Base-by-base conservation (phyloP, 2,888 invertebrate genomes). In the Carabus problematicus region DNA sequence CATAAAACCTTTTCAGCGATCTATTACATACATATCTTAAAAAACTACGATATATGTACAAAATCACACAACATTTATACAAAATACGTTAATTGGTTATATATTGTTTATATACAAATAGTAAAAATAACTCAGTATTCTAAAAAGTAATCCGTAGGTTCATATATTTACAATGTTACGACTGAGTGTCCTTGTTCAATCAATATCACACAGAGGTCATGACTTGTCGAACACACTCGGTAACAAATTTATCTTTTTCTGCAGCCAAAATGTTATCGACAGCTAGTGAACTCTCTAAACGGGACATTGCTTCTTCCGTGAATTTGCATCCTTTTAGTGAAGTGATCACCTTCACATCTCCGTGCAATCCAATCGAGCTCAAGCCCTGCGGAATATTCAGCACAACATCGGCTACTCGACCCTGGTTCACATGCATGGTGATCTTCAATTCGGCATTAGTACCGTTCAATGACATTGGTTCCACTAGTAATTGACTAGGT, bases 261-360 rank as follows among this genome's bases (percentile, higher is more conserved):
- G 85, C 85, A 56, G 70, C 70, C 43, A 72, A 72, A 61, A 79
- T 77, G 72, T 75, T 77, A 55, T 76, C 76, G 41, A 77, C 71
- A 54, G 75, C 76, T 18, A 82, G 73, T 40, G 78, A 77, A 59
- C 74, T 73, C 73, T 90, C 86, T 18, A 91, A 83, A 11, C 85
- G 86, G 52, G 82, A 83, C 8, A 89, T 82, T 8, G 89, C 85
- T 77, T 88, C 87, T 14, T 88, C 87, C 0, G 87, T 86, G 79
- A 90, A 91, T 76, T 85, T 84, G 72, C 87, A 86, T 12, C 90
- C 90, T 76, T 87, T 87, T 8, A 91, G 82, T 72, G 85, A 86
- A 3, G 88, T 88, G 59, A 90, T 85, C 2, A 88, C 87, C 40
- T 88, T 87, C 0, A 88, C 88, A 75, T 90, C 87, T 6, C 88